Conservation (phyloP, 1,140 invertebrate genomes). For the Rhyacophila brunnea region DNA sequence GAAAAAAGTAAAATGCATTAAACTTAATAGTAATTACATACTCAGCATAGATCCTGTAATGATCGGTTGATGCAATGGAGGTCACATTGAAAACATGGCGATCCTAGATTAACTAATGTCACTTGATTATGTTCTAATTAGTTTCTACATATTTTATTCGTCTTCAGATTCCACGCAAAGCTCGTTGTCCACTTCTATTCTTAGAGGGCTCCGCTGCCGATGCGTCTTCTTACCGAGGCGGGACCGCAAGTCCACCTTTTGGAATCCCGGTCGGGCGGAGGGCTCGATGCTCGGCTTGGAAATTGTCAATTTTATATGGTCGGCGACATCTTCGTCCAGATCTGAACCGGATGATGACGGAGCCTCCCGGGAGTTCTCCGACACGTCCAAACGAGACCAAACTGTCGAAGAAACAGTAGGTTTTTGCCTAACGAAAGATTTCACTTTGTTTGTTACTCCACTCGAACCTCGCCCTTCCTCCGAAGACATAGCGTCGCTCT, state of each 20-base stretch:
- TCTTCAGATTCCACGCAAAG: slow-evolving; percentile 22
- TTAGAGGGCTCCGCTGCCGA: slow-evolving; percentile 41
- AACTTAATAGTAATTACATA: too few relatives aligned
- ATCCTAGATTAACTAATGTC: too few relatives aligned
- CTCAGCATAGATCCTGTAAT: too few relatives aligned
- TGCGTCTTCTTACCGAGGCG: slow-evolving; percentile 46
- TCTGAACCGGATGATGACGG: slow-evolving; percentile 34
- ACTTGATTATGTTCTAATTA: too few relatives aligned
- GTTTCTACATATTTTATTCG: not conserved
- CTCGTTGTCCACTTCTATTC: slow-evolving; percentile 54
- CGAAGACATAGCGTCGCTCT: slow-evolving; percentile 39
- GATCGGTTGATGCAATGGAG: too few relatives aligned
- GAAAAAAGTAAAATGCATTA: too few relatives aligned
- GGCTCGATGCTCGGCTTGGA: slow-evolving; percentile 1
- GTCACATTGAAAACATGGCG: too few relatives aligned
- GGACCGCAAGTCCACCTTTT: slow-evolving; percentile 44
- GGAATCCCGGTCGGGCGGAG: slow-evolving; percentile 16
- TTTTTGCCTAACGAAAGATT: slow-evolving; percentile 37
- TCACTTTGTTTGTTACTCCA: slow-evolving; percentile 50
- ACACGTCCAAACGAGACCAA: slow-evolving; percentile 58
- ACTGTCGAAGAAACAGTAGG: slow-evolving; percentile 52
- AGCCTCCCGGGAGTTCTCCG: slow-evolving; percentile 38
- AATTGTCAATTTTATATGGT: slow-evolving; percentile 19
- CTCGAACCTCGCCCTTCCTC: slow-evolving; percentile 51
- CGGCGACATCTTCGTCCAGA: slow-evolving; percentile 17